phyloP scores from a whole-genome alignment of 2,113 vertebrate genomes.

The human region GRCh38 chr5:144543501-144544000 shows the following conservation, averaged over 20 bases:
- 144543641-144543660: not conserved
- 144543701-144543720: not conserved
- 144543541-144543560: no score
- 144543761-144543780: no score
- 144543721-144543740: not conserved
- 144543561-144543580: not conserved
- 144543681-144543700: not conserved
- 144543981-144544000: not conserved
- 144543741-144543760: not conserved
- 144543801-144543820: not conserved
- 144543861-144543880: not conserved
- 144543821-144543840: not conserved
- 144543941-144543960: not conserved
- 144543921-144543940: not conserved
- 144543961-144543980: not conserved
- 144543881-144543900: not conserved
- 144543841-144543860: not conserved
- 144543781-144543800: not conserved
- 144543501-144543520: no score
- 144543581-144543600: not conserved
- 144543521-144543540: no score
- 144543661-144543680: rapidly evolving
- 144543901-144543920: not conserved
- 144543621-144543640: not conserved
- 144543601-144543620: not conserved